Evolutionary conservation across 1,140 invertebrate genomes (phyloP).

Genomic region (Drosophila orosa): DNA sequence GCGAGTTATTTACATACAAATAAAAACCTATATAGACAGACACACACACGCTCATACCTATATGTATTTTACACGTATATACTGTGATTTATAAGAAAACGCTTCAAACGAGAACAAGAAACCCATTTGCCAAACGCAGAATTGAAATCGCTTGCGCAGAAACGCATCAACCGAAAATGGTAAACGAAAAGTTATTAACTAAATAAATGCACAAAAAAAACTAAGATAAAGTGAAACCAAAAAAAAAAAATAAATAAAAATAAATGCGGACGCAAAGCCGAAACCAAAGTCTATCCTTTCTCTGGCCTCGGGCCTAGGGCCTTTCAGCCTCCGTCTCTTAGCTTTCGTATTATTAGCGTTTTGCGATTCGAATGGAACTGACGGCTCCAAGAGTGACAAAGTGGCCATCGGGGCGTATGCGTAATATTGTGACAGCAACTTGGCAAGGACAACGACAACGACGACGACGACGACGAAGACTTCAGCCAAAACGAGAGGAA

Average conservation of each 20-base stretch:
- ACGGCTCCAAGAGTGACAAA: constrained; percentile 53
- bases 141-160: constrained; percentile 69
- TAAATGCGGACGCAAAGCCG: constrained; percentile 69
- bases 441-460: constrained; percentile 38
- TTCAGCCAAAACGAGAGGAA: neutral
- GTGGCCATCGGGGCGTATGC: constrained; percentile 67
- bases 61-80: constrained; percentile 82
- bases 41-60: constrained; percentile 49
- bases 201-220: constrained; percentile 72
- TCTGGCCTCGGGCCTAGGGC: constrained; percentile 42
- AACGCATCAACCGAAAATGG: constrained; percentile 21
- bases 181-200: constrained; percentile 72
- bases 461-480: neutral
- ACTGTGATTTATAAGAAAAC: constrained; percentile 83
- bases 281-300: constrained; percentile 70
- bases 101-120: constrained; percentile 68
- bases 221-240: constrained; percentile 33
- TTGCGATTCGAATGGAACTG: constrained; percentile 39
- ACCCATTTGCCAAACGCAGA: constrained; percentile 57
- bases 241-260: constrained; percentile 23
- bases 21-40: constrained; percentile 39
- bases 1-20: constrained; percentile 67
- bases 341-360: constrained; percentile 48
- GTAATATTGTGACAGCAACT: constrained; percentile 61
- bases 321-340: constrained; percentile 23